Conservation (phyloP, 2,113 vertebrate genomes). For the Brachypodius melanocephalos region DNA sequence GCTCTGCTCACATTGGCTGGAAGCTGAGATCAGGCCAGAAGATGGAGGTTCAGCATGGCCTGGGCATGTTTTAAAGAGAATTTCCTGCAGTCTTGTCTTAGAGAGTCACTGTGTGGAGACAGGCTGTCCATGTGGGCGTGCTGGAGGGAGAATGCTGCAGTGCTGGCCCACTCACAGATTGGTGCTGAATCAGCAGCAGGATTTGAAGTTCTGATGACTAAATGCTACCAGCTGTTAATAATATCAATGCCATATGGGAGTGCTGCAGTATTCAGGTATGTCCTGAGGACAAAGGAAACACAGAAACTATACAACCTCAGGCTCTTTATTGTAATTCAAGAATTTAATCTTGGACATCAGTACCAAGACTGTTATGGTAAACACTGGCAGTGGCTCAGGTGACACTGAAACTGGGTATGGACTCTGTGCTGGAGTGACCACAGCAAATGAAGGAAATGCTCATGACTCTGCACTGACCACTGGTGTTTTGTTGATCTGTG, state of each 20-base stretch:
- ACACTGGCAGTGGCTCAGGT: background rate
- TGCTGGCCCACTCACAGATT: background rate
- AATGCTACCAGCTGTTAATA: background rate
- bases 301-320: background rate
- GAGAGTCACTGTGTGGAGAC: too few relatives aligned
- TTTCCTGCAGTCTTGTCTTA: background rate
- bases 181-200: background rate
- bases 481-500: background rate
- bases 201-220: background rate
- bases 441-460: background rate
- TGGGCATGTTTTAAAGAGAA: background rate
- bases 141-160: background rate
- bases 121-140: background rate
- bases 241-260: background rate
- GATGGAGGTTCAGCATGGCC: background rate
- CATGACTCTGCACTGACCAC: background rate
- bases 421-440: background rate
- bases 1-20: background rate
- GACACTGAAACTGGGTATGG: background rate
- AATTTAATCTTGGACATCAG: background rate
- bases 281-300: background rate
- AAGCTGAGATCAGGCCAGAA: background rate
- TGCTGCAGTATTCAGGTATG: background rate
- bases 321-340: background rate
- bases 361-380: background rate